Evolutionary conservation across 2,797 vertebrate genomes (phyloP), one percentile per base, ranked within the genome.

Genomic region (Eulemur coronatus): DNA sequence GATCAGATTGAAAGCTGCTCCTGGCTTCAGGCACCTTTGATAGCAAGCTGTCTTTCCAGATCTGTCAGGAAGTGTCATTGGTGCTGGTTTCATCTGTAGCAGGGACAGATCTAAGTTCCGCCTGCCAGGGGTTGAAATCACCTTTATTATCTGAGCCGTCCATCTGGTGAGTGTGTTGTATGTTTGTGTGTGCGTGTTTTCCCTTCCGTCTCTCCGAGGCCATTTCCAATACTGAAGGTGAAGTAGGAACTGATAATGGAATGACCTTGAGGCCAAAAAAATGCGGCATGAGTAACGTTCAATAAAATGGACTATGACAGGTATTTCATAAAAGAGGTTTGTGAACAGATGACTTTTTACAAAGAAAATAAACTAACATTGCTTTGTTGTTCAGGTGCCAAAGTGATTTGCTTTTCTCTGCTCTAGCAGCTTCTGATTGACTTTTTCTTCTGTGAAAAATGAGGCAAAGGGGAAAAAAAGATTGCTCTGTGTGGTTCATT

Each of bases 211-310:
- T 95, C 86, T 61, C n/a, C 61, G 2, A 96, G 67, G 15, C 80
- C 84, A 88, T 98, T 98, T 98, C 95, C 86, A 97, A 59, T 92
- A 96, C 61, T 72, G 89, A 97, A 97, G 81, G 97, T 97, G 84
- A 95, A 97, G 91, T 12, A 95, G 46, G 89, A 97, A 97, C 67
- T 95, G 86, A 97, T 98, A 98, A 98, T 73, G 81, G 97, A 97
- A 97, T 96, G 96, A 98, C 97, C 95, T 97, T 97, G 95, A 97
- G 97, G 88, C 89, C 89, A 98, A 89, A 98, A 97, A 94, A 90
- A 94, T 76, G 38, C 0, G 9, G 30, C 80, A 30, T 92, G 90
- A 98, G 70, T 91, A 97, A 95, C 96, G 22, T 94, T 79, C 70
- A 89, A 94, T 80, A 94, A 98, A 98, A 98, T 94, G 67, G 57